Conservation (phyloP, 2,797 vertebrate species). For the Xerus rutilus region DNA sequence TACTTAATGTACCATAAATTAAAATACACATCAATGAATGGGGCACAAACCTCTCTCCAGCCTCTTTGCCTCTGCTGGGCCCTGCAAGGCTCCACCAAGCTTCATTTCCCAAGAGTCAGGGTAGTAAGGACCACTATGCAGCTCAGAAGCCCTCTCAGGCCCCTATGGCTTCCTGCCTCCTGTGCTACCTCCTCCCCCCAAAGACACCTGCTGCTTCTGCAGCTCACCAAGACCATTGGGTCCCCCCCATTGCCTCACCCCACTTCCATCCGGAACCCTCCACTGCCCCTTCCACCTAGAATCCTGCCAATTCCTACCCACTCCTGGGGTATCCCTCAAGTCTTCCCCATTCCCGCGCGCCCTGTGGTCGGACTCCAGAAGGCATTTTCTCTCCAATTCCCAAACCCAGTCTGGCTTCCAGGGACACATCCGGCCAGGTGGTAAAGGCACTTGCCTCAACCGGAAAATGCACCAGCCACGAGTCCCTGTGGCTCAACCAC, state of each 20-base stretch:
- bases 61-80: background rate
- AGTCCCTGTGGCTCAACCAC: slow-evolving; percentile 19
- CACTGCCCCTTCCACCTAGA: background rate
- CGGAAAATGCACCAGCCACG: background rate
- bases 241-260: background rate
- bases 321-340: background rate
- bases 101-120: background rate
- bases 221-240: too few relatives aligned
- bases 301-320: background rate
- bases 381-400: background rate
- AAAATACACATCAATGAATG: background rate
- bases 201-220: background rate
- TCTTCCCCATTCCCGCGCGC: background rate
- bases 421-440: background rate
- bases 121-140: background rate
- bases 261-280: background rate
- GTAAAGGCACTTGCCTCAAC: slow-evolving; percentile 46
- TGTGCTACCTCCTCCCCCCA: background rate
- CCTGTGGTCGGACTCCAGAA: background rate
- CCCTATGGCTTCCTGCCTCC: background rate
- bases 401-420: background rate
- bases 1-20: background rate
- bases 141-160: background rate
- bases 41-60: background rate
- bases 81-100: too few relatives aligned